Evolutionary conservation across 37 sponge, comb jelly and placozoan genomes (phyloP).

Genomic region (Cliona cf. orientalis): DNA sequence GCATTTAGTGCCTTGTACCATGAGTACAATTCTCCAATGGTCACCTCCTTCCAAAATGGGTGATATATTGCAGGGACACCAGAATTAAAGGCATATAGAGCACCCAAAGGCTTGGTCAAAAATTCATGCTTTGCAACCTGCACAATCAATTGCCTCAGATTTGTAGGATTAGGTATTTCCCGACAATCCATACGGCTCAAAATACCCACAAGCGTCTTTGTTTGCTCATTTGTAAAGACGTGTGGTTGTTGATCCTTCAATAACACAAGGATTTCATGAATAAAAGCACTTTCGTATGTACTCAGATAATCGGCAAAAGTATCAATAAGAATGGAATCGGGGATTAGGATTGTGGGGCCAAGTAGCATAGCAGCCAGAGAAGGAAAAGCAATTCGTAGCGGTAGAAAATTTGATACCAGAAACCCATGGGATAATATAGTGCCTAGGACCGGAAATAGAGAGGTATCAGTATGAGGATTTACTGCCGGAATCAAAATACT

Average conservation of each 20-base stretch:
- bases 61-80: no score
- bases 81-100: no score
- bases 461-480: not conserved
- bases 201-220: not conserved
- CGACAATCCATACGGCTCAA: no score
- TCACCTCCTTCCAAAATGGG: no score
- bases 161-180: no score
- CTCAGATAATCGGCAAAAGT: not conserved
- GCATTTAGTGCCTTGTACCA: no score
- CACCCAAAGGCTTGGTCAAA: no score
- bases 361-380: not conserved
- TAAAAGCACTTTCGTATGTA: not conserved
- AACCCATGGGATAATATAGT: conserved; percentile 15
- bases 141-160: no score
- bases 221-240: not conserved
- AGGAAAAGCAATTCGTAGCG: conserved; percentile 5
- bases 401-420: not conserved
- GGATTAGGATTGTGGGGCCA: not conserved
- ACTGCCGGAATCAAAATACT: not conserved
- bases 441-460: conserved; percentile 1
- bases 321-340: not conserved
- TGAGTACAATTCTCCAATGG: no score
- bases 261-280: not conserved
- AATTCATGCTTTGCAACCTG: no score
- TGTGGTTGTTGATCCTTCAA: not conserved